Conservation (phyloP, 2,888 invertebrate genomes). For the Rugalucina vietnamica region DNA sequence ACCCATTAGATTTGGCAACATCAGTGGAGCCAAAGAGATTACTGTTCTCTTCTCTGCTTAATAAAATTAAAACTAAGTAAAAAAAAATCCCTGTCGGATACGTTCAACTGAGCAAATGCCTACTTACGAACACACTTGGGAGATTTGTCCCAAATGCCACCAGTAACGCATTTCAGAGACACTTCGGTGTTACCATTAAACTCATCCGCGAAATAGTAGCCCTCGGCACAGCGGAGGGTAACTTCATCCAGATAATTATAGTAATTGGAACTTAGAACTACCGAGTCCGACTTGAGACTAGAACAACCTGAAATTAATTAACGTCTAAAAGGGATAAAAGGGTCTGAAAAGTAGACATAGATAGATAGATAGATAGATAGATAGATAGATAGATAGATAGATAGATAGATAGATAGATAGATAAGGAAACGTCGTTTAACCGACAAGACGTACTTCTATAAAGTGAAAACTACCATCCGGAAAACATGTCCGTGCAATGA, state of each 20-base stretch:
- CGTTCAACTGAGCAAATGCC: too few relatives aligned
- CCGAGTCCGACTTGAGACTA: constrained; percentile 6
- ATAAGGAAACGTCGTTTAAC: background rate
- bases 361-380: background rate
- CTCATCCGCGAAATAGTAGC: constrained; percentile 62
- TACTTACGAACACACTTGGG: constrained; percentile 65
- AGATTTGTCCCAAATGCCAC: constrained; percentile 64
- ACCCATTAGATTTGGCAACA: too few relatives aligned
- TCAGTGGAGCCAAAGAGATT: too few relatives aligned
- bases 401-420: background rate
- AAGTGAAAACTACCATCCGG: too few relatives aligned
- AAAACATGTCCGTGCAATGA: too few relatives aligned
- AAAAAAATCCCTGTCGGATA: too few relatives aligned
- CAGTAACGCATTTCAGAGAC: constrained; percentile 63
- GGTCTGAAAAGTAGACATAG: too few relatives aligned
- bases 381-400: constrained; percentile 4
- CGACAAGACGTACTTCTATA: too few relatives aligned
- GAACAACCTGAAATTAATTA: constrained; percentile 50
- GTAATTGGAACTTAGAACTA: background rate
- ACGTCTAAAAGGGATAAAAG: too few relatives aligned
- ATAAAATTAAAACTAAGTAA: too few relatives aligned
- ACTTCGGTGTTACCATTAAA: constrained; percentile 50
- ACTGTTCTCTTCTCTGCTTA: too few relatives aligned
- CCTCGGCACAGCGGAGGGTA: constrained; percentile 61
- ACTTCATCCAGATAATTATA: constrained; percentile 49